Percentiles rank a stretch among this genome's conserved stretches.
Conservation (phyloP, 2,113 vertebrate species). For the Otocyon megalotis region DNA sequence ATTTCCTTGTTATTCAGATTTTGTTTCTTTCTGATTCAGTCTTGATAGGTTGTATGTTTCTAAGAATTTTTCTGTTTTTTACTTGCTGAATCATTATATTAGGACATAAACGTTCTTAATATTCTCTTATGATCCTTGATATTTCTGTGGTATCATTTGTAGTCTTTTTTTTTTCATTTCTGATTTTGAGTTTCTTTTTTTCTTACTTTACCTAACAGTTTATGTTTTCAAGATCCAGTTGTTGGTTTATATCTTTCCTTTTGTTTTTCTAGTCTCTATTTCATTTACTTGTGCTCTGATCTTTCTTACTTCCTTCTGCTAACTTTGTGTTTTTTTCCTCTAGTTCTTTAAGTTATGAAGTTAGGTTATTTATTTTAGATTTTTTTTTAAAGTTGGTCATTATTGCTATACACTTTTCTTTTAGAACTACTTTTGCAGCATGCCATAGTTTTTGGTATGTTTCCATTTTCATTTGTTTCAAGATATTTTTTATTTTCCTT, state of each 20-base stretch:
- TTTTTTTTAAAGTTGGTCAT: background rate
- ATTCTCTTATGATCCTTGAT: background rate
- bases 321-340: background rate
- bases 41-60: background rate
- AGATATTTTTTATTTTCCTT: background rate
- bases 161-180: background rate
- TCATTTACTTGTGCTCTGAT: background rate
- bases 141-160: background rate
- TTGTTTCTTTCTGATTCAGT: background rate
- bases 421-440: background rate
- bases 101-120: background rate
- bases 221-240: background rate
- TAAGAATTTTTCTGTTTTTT: background rate
- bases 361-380: background rate
- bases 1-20: background rate
- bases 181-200: background rate
- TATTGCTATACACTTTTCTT: background rate
- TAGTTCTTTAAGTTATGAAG: background rate
- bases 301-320: background rate
- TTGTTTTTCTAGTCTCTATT: background rate
- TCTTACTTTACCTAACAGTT: background rate
- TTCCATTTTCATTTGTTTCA: background rate
- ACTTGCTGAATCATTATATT: background rate
- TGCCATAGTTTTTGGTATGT: background rate
- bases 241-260: background rate